Conservation (phyloP, 2,797 vertebrate species). For the Bovichtus diacanthus region DNA sequence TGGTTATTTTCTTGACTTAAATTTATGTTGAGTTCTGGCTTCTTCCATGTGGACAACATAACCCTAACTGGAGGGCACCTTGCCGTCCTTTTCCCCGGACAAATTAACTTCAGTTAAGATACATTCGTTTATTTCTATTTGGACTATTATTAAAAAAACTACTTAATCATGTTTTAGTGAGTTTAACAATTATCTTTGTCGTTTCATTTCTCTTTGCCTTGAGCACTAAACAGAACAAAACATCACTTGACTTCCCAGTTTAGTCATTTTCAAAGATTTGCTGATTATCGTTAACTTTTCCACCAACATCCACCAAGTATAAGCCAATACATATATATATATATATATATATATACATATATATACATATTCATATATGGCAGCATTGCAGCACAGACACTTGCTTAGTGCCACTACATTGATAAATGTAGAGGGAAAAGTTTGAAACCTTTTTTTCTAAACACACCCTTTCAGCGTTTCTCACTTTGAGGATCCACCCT, state of each 20-base stretch:
- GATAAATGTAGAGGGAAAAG: not conserved
- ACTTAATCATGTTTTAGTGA: too few species aligned
- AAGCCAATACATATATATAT: conserved; percentile 6
- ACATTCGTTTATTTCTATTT: too few species aligned
- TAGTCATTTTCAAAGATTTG: not conserved
- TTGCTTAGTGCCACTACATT: not conserved
- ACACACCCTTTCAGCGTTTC: not conserved
- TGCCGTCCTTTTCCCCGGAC: too few species aligned
- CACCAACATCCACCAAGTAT: not conserved
- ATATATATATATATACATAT: conserved; percentile 22
- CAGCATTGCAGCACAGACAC: not conserved
- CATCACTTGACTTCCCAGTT: not conserved
- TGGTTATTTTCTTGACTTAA: not conserved
- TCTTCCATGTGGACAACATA: too few species aligned
- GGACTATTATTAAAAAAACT: too few species aligned
- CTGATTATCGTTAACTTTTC: too few species aligned
- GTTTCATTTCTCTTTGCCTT: not conserved
- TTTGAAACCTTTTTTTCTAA: not conserved
- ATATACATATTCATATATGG: not conserved
- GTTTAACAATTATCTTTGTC: not conserved
- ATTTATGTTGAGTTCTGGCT: too few species aligned
- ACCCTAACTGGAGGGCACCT: too few species aligned
- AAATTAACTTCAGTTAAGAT: too few species aligned
- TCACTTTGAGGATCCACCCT: too few species aligned
- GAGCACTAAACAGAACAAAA: not conserved